Evolutionary conservation across 2,113 vertebrate species (phyloP).

Genomic region (Leucosticte australis): DNA sequence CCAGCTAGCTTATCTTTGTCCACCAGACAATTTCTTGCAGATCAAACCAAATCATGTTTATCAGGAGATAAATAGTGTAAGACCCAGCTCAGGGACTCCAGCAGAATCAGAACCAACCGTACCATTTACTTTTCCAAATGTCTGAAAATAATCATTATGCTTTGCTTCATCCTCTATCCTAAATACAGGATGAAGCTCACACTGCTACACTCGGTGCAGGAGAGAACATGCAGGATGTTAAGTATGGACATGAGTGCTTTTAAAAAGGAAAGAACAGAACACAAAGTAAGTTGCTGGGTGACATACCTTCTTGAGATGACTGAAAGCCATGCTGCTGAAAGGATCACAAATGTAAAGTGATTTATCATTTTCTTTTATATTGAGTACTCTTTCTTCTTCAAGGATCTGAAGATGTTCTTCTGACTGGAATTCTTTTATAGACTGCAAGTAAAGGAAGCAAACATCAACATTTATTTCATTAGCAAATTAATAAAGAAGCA

Average conservation of each 20-base stretch:
- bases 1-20: not conserved
- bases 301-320: conserved; percentile 87
- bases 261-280: not conserved
- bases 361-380: conserved; percentile 86
- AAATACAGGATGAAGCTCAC: not conserved
- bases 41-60: not conserved
- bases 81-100: not conserved
- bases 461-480: not conserved
- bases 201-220: not conserved
- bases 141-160: not conserved
- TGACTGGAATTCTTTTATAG: conserved; percentile 91
- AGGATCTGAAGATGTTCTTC: conserved; percentile 88
- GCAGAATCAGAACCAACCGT: not conserved
- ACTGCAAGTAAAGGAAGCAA: conserved; percentile 70
- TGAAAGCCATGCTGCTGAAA: conserved; percentile 84
- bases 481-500: not conserved
- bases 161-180: not conserved
- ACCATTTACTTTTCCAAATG: not conserved
- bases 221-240: not conserved
- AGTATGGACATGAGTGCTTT: fast-evolving
- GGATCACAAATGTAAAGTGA: conserved; percentile 92
- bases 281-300: not conserved
- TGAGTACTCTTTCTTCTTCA: conserved; percentile 79
- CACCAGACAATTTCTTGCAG: not conserved
- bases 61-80: not conserved